Base-by-base conservation (phyloP, 2,888 invertebrate species). In the Erebia aethiops region DNA sequence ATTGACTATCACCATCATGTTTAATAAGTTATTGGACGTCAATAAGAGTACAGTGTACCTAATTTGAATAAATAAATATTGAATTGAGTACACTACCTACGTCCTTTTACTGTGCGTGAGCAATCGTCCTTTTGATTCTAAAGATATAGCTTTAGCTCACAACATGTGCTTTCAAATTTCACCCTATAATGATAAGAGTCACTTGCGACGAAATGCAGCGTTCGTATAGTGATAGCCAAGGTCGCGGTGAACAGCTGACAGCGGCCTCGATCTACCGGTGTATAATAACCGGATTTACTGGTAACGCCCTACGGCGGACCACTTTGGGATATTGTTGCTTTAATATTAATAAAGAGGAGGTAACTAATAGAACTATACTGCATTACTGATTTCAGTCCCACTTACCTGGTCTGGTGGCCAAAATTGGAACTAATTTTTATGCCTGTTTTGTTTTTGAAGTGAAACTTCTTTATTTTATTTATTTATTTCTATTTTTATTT, bases 171-270 rank as follows among this genome's bases (percentile, higher is more conserved):
- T n/a, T 51, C 26, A 26, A 26, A 3, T 4, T 26, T 26, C 51
- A 16, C n/a, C 11, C 21, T 10, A n/a, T n/a, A 11, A 21, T 21
- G 18, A 21, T 5, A 21, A 1, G 13, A 26, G 11, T 26, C 56
- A 57, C 26, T 57, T 58, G 58, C n/a, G 14, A n/a, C n/a, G 58
- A 58, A 58, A 41, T 43, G 16, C 60, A 60, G 14, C 16, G 41
- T 43, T 60, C 16, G 4, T 60, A 16, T 60, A 58, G n/a, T 41
- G 60, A 60, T 14, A 60, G 43, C 35, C 26, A 58, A 60, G 58
- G 60, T 60, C 60, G 41, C 60, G n/a, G 16, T 14, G 11, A 60
- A 60, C 60, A 60, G 60, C 60, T 60, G 60, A 60, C 41, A n/a
- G 54, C 60, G 41, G 60, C 10, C 60, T 43, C 41, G 43, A 16